Base-by-base conservation (phyloP, 1,140 invertebrate species). In the Caenorhabditis tropicalis region DNA sequence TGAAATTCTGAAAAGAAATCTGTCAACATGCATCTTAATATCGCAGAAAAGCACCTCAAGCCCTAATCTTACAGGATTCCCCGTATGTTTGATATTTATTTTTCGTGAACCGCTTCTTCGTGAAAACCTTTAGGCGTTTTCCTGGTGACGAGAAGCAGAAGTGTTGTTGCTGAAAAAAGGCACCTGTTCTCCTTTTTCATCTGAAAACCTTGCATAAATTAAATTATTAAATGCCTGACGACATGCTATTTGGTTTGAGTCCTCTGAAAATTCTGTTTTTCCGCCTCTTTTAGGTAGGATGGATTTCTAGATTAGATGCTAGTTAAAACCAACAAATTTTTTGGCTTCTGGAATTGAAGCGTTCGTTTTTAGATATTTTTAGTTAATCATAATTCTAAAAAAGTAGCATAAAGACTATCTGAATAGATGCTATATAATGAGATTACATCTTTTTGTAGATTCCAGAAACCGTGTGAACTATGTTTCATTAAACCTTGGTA, bases 171-270 rank as follows among this genome's bases (percentile, higher is more conserved):
- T 29, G n/a, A 29, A n/a, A 10, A 15, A 43, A 46, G 43, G 29
- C 65, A 74, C 65, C 65, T 74, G 65, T 24, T 33, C 58, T 31
- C 24, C 3, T 36, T 19, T 36, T 1, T 27, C 31, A 21, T 4
- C 65, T 43, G 65, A 74, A 74, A 65, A 65, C 3, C 39, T 31
- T 74, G 65, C 65, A 74, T 74, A 43, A 74, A 74, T 74, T 74
- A 21, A 74, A 74, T 74, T 43, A 43, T 33, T 74, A 46, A 43
- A 74, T 74, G 65, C 3, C 65, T 43, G 65, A 74, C 65, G 65
- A 43, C 65, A 24, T 24, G 60, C 24, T 65, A 46, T 43, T 74
- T 31, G 6, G 15, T 12, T 39, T 74, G 21, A 9, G 24, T 39
- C 36, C 16, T 10, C 33, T n/a, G 48, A 51, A 51, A 51, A 19